phyloP scores from a whole-genome alignment of 2,888 invertebrate species.

The Eristalinus sepulchralis region DNA sequence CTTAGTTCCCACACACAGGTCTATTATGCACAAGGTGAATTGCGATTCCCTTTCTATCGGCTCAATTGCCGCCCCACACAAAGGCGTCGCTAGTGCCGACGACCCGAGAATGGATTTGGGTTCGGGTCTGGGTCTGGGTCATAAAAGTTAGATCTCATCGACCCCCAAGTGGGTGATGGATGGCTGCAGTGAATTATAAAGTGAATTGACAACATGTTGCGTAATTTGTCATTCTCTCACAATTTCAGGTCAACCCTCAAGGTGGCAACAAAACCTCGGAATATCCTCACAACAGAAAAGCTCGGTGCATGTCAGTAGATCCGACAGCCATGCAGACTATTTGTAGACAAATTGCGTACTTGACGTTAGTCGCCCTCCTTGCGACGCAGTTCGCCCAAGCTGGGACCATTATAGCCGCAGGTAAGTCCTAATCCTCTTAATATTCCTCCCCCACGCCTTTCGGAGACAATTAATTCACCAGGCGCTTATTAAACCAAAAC shows the following conservation, averaged over 20 bases:
- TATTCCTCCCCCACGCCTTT: conserved; percentile 1
- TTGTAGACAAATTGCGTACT: conserved; percentile 48
- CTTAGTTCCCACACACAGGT: conserved; percentile 31
- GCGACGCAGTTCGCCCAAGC: conserved; percentile 21
- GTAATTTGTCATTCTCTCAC: conserved; percentile 18
- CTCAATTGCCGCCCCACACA: not conserved
- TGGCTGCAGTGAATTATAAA: not conserved
- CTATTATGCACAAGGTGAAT: not conserved
- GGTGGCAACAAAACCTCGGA: conserved; percentile 11
- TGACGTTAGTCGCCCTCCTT: conserved; percentile 23
- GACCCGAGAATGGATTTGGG: not conserved
- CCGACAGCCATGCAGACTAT: conserved; percentile 18
- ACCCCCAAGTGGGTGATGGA: not conserved
- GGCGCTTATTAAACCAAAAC: not conserved
- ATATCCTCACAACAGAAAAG: conserved; percentile 37
- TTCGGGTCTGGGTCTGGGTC: not conserved
- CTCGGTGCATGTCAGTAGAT: not conserved
- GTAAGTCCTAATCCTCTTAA: conserved; percentile 49
- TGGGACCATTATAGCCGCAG: conserved; percentile 62
- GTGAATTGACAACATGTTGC: not conserved
- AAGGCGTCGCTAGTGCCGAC: not conserved
- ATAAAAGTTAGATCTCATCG: too few relatives aligned
- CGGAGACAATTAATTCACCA: conserved; percentile 26
- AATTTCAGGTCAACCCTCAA: conserved; percentile 49
- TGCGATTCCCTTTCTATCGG: not conserved